Conservation (phyloP, 2,888 invertebrate genomes). For the Zelleria hepariella region DNA sequence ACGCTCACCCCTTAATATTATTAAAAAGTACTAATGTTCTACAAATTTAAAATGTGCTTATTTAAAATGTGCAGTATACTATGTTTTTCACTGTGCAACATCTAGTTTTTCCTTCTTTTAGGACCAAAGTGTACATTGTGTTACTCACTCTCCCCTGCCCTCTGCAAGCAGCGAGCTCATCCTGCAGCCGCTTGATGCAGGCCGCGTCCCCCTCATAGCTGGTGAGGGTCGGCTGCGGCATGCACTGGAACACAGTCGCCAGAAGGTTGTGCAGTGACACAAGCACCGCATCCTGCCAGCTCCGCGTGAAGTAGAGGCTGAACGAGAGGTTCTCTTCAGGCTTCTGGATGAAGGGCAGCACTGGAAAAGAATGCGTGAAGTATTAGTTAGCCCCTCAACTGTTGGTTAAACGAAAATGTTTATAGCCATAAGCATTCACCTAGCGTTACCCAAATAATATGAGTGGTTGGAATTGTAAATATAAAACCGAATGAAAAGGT, state of each 20-base stretch:
- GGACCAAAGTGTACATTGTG: not conserved
- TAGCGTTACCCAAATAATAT: too few relatives aligned
- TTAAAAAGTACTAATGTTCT: too few relatives aligned
- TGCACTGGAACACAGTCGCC: conserved; percentile 88
- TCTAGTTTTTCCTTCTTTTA: not conserved
- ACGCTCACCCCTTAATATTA: too few relatives aligned
- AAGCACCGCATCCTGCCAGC: conserved; percentile 95
- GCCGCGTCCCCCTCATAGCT: conserved; percentile 89
- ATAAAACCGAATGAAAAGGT: too few relatives aligned
- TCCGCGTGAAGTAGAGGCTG: conserved; percentile 89
- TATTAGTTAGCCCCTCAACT: not conserved
- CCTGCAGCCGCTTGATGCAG: conserved; percentile 84
- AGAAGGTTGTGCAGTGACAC: conserved; percentile 93
- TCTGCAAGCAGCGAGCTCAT: conserved; percentile 82
- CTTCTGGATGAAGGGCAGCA: conserved; percentile 90
- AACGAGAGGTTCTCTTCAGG: conserved; percentile 93
- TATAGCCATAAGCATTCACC: too few relatives aligned
- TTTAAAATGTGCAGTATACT: too few relatives aligned
- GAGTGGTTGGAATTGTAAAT: too few relatives aligned
- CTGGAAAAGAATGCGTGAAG: conserved; percentile 70
- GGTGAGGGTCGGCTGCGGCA: conserved; percentile 88
- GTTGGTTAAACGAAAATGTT: too few relatives aligned
- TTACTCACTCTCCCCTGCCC: conserved; percentile 58
- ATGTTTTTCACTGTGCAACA: too few relatives aligned
- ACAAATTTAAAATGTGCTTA: too few relatives aligned